Evolutionary conservation across 2,797 vertebrate species (phyloP).

Genomic region (Chelidonichthys spinosus): DNA sequence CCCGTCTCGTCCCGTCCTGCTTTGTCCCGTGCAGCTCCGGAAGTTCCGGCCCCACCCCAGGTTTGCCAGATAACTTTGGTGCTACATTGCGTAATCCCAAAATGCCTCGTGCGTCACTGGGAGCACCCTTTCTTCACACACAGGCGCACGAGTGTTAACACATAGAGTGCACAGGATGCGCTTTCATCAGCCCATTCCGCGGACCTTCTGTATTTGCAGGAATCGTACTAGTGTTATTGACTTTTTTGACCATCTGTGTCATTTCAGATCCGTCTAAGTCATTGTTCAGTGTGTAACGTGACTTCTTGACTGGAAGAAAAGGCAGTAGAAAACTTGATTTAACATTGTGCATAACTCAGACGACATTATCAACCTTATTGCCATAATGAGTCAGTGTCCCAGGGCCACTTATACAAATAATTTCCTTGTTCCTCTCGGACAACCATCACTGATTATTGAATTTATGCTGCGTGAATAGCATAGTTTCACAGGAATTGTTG

Average conservation of each 20-base stretch:
- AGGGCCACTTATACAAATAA: slow-evolving; percentile 7
- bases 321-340: slow-evolving; percentile 17
- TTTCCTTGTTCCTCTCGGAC: slow-evolving; percentile 18
- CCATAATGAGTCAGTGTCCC: slow-evolving; percentile 23
- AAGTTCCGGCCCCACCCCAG: slow-evolving; percentile 66
- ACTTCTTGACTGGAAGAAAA: slow-evolving; percentile 5
- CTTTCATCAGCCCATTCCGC: slow-evolving; percentile 32
- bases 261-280: slow-evolving; percentile 24
- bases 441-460: not conserved
- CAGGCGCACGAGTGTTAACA: slow-evolving; percentile 57
- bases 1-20: slow-evolving; percentile 47
- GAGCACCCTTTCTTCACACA: slow-evolving; percentile 72
- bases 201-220: slow-evolving; percentile 63
- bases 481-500: not conserved
- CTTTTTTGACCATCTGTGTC: slow-evolving; percentile 37
- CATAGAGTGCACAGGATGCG: slow-evolving; percentile 29
- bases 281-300: slow-evolving; percentile 7
- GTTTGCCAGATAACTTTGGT: slow-evolving; percentile 62
- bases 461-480: not conserved
- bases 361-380: slow-evolving; percentile 20
- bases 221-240: slow-evolving; percentile 24
- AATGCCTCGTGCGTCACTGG: slow-evolving; percentile 78
- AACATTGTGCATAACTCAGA: slow-evolving; percentile 25
- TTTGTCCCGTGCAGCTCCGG: slow-evolving; percentile 59
- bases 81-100: slow-evolving; percentile 73